Conservation (phyloP, 2,888 invertebrate genomes). For the Epiblema foenella region DNA sequence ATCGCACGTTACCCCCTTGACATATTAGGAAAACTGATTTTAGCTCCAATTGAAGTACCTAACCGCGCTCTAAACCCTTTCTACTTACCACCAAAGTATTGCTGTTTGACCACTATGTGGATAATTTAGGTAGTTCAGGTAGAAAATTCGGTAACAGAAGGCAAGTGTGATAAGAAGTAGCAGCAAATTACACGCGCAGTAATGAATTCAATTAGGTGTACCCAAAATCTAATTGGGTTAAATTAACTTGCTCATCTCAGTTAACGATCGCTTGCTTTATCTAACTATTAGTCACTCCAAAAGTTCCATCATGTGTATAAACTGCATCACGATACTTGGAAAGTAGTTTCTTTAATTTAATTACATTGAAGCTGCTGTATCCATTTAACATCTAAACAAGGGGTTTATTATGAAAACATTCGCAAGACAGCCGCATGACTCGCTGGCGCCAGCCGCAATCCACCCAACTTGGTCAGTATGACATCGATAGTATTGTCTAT, state of each 20-base stretch:
- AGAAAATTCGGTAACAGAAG: no score
- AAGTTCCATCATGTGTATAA: not conserved
- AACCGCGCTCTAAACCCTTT: no score
- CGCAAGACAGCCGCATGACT: conserved; percentile 46
- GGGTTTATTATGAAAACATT: conserved; percentile 44
- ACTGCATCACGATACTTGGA: not conserved
- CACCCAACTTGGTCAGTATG: conserved; percentile 50
- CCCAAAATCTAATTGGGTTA: not conserved
- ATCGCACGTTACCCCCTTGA: no score
- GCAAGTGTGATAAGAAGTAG: not conserved
- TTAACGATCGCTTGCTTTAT: not conserved
- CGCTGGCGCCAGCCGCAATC: conserved; percentile 55
- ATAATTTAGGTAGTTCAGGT: no score
- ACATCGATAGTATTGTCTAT: conserved; percentile 49
- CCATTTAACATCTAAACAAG: conserved; percentile 37
- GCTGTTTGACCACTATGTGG: no score
- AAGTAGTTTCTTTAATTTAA: not conserved
- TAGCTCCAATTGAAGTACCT: no score
- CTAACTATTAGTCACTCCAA: not conserved
- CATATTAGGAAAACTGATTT: no score
- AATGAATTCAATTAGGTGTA: not conserved
- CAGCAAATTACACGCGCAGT: not conserved
- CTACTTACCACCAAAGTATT: no score
- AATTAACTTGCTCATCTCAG: conserved; percentile 2
- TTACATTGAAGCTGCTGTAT: not conserved